Base-by-base conservation (phyloP, 2,797 vertebrate species). In the Intellagama lesueurii region DNA sequence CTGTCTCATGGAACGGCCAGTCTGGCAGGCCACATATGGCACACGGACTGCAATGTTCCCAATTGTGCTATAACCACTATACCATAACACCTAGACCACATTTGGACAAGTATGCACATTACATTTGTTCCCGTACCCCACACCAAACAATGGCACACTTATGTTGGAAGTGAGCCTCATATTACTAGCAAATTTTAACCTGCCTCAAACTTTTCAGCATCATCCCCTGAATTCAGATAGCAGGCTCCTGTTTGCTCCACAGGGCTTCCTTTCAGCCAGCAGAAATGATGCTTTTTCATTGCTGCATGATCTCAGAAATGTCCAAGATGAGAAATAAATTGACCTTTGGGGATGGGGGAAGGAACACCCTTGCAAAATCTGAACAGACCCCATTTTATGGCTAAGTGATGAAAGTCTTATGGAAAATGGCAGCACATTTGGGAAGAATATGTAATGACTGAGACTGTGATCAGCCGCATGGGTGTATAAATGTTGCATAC, bases 151-250 rank as follows among this genome's bases (percentile, higher is more conserved):
- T 56, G 52, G 52, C 52, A 56, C 9, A 32, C 12, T 75, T 64
- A 49, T 26, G n/a, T n/a, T 30, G 35, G 26, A 22, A 64, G 32
- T 30, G 64, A 2, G 8, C 7, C 30, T 40, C 12, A 11, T 7
- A 22, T 47, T 84, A 1, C n/a, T 24, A n/a, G 60, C 80, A 64
- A 49, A 40, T 28, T 92, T 85, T 49, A 2, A 44, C 14, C 17
- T 86, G 44, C 66, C 92, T 75, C 64, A 64, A 88, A 56, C 78
- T 90, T 92, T 83, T 68, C 85, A 84, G 84, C 85, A 68, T 66
- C 87, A 69, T 89, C 91, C 26, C 78, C 89, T 86, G 92, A 92
- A 72, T 94, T 94, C 90, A 89, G 60, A 81, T 90, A 69, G 84
- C 83, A 9, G 79, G 11, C 52, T 56, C 14, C 11, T 56, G 52